Evolutionary conservation across 2,888 invertebrate genomes (phyloP).

Genomic region (Aphodius sticticus): DNA sequence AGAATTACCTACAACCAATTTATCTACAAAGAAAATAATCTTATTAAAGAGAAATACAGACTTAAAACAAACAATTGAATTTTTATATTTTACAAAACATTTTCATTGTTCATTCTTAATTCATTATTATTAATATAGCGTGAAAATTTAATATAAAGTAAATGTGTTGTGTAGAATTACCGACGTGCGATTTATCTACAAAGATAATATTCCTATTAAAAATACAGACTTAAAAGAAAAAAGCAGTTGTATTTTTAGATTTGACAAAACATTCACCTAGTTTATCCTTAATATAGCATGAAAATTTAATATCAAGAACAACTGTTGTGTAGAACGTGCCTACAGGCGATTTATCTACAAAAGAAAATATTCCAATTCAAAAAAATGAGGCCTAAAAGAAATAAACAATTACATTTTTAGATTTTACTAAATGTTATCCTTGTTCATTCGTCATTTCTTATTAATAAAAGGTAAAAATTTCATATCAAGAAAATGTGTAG

Average conservation of each 20-base stretch:
- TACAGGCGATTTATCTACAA: conserved; percentile 40
- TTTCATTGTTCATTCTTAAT: too few relatives aligned
- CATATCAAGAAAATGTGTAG: too few relatives aligned
- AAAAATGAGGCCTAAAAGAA: neutral
- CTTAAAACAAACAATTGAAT: too few relatives aligned
- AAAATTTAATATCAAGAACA: neutral
- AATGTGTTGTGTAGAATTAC: neutral
- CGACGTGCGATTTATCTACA: conserved; percentile 44
- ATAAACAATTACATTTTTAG: too few relatives aligned
- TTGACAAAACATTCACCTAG: neutral
- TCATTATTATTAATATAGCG: too few relatives aligned
- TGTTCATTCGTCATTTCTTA: too few relatives aligned
- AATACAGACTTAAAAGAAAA: neutral
- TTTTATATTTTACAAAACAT: too few relatives aligned
- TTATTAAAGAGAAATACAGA: neutral
- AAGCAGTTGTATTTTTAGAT: neutral
- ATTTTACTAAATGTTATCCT: too few relatives aligned
- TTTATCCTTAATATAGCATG: neutral
- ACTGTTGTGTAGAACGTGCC: conserved; percentile 39
- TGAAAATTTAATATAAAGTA: too few relatives aligned
- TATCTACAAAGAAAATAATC: neutral
- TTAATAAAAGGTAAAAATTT: too few relatives aligned
- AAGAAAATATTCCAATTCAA: neutral
- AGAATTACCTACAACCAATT: conserved; percentile 50
- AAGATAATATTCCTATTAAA: conserved; percentile 22